phyloP scores from a whole-genome alignment of 1,140 invertebrate species.

The Scaptomyza hsui region DNA sequence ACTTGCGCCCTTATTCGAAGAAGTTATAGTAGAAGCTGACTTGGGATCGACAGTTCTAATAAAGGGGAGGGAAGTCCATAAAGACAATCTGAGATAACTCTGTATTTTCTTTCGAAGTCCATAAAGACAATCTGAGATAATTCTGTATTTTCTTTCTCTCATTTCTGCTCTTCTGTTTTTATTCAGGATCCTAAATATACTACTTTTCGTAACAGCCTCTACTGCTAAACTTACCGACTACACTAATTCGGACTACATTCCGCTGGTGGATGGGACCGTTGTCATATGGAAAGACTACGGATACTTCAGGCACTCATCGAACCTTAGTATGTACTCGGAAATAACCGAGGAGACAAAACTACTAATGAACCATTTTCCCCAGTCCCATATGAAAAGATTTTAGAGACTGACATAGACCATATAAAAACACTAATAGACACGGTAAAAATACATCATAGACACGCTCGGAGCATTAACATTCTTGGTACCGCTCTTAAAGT shows the following conservation, averaged over 20 bases:
- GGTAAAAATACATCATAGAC: constrained; percentile 13
- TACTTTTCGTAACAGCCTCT: too few species aligned
- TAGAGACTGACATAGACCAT: background rate
- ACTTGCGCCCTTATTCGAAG: background rate
- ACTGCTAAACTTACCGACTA: too few species aligned
- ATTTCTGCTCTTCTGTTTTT: background rate
- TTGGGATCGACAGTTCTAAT: background rate
- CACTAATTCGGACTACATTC: too few species aligned
- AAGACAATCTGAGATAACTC: too few species aligned
- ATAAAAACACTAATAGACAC: background rate
- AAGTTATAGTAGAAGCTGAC: background rate
- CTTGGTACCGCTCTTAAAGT: constrained; percentile 22
- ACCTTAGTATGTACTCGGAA: background rate
- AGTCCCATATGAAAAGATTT: background rate
- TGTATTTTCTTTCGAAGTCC: too few species aligned
- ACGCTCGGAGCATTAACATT: constrained; percentile 24
- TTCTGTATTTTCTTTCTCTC: background rate
- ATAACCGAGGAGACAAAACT: too few species aligned
- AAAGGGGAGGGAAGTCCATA: background rate
- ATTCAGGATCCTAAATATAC: too few species aligned
- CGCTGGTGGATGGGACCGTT: background rate
- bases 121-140: background rate
- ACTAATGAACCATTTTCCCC: too few species aligned
- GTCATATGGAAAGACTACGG: too few species aligned
- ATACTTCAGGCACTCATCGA: background rate